Evolutionary conservation across 2,797 vertebrate species (phyloP).

Genomic region (Micrastur ruficollis): DNA sequence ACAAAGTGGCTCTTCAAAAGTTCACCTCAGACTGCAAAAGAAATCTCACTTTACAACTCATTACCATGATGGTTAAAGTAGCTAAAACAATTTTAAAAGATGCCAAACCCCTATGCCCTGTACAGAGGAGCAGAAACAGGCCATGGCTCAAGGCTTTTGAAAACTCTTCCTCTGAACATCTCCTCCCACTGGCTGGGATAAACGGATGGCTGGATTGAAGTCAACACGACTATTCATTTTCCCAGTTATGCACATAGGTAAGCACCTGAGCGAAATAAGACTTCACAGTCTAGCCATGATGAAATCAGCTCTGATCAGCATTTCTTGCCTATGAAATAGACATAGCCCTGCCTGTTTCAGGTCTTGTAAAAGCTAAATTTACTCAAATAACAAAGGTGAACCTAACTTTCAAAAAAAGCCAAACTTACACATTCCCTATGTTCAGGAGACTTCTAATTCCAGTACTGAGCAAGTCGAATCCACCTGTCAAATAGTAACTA

Average conservation of each 20-base stretch:
- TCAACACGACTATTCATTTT: background rate
- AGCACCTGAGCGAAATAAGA: background rate
- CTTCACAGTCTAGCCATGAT: background rate
- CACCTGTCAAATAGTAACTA: constrained; percentile 24
- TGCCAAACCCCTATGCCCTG: background rate
- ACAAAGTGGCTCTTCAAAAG: background rate
- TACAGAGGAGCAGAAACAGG: background rate
- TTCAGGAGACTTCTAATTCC: constrained; percentile 10
- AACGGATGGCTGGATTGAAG: background rate
- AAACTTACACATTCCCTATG: background rate
- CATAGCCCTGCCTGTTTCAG: background rate
- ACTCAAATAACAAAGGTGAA: background rate
- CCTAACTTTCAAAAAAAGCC: background rate
- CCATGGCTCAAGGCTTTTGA: background rate
- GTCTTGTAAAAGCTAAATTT: background rate
- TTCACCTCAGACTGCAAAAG: background rate
- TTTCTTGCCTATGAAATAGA: background rate
- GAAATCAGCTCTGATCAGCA: background rate
- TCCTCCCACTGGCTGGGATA: background rate
- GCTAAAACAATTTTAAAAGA: background rate
- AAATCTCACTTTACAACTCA: background rate
- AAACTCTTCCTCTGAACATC: background rate
- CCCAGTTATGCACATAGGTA: fast-evolving
- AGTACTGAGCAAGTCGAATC: constrained; percentile 21
- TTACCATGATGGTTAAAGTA: background rate